Conservation (phyloP, 2,797 vertebrate genomes). For the Esox masquinongy region DNA sequence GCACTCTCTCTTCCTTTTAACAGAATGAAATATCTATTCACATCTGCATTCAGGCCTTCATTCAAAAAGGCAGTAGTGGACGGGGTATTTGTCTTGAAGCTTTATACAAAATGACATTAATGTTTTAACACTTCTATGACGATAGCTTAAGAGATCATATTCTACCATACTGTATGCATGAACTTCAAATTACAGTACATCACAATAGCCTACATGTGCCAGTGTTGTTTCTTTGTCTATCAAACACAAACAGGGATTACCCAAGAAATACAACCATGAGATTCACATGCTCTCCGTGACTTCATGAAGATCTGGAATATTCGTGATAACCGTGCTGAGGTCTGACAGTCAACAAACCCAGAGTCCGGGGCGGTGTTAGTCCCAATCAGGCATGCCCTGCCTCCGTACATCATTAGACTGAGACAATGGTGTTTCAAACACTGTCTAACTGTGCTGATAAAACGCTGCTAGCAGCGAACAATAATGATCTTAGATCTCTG, state of each 20-base stretch:
- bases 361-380: slow-evolving; percentile 26
- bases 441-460: slow-evolving; percentile 38
- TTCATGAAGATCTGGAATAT: slow-evolving; percentile 43
- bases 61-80: background rate
- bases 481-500: slow-evolving; percentile 27
- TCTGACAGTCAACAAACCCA: slow-evolving; percentile 32
- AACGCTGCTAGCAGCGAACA: slow-evolving; percentile 25
- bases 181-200: background rate
- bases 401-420: slow-evolving; percentile 2
- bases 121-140: background rate
- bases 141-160: background rate
- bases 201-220: slow-evolving; percentile 14
- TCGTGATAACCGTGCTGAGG: slow-evolving; percentile 34
- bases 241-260: slow-evolving; percentile 39
- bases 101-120: background rate
- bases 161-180: background rate
- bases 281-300: slow-evolving; percentile 57
- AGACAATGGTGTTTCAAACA: slow-evolving; percentile 49
- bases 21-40: background rate
- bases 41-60: background rate
- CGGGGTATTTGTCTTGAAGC: background rate
- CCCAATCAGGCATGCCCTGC: slow-evolving; percentile 51
- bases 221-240: slow-evolving; percentile 21
- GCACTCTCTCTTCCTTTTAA: background rate
- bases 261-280: slow-evolving; percentile 32